Evolutionary conservation across 2,113 vertebrate species (phyloP).

Genomic region (Corythaeola cristata): DNA sequence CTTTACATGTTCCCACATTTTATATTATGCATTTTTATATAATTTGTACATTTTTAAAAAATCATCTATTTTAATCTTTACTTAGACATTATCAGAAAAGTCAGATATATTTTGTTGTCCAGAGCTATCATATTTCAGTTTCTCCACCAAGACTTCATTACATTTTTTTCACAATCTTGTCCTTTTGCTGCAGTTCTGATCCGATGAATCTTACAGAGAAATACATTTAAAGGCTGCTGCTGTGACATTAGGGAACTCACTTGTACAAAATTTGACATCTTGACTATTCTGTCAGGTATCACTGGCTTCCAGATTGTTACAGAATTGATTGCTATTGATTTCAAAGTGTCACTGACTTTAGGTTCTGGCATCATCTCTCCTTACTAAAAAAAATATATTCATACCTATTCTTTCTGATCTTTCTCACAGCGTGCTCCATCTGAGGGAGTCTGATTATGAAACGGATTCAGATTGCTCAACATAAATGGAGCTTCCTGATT

Average conservation of each 20-base stretch:
- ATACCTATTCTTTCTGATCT: neutral
- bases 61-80: neutral
- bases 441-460: neutral
- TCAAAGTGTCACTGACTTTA: neutral
- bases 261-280: neutral
- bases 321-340: constrained; percentile 38
- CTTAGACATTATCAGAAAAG: neutral
- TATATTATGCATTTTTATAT: neutral
- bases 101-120: neutral
- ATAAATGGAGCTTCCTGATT: neutral
- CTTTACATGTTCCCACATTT: neutral
- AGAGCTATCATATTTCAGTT: neutral
- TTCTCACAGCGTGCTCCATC: neutral
- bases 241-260: neutral
- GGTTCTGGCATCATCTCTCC: neutral
- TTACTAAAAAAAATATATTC: neutral
- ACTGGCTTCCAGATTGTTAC: neutral
- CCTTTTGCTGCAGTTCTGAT: neutral
- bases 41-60: neutral
- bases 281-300: neutral
- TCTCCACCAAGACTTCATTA: neutral
- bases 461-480: neutral
- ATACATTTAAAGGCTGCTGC: neutral
- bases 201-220: neutral
- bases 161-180: neutral